Percentiles rank a stretch among this genome's conserved stretches.
These are phyloP conservation scores for Anthoscopus minutus DNA, from an alignment of 2,113 vertebrate genomes.

Conservation along the genomic window DNA sequence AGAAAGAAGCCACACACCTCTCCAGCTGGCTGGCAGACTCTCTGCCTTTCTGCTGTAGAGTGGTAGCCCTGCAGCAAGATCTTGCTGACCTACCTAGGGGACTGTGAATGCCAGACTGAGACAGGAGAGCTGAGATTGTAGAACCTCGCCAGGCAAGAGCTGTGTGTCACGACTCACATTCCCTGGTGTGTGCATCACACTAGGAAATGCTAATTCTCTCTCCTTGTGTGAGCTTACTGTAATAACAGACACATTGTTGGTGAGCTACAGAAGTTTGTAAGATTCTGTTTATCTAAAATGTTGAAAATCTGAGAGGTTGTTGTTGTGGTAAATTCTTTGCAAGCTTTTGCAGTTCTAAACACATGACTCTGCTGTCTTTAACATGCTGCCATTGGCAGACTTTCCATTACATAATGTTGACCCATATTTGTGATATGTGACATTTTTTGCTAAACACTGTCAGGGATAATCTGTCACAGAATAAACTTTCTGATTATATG, in stretches of 20 bases:
- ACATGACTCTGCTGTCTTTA: neutral
- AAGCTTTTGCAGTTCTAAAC: neutral
- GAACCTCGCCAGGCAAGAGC: neutral
- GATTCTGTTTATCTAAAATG: neutral
- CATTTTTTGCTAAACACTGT: constrained; percentile 66
- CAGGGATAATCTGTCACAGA: constrained; percentile 62
- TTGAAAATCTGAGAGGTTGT: neutral
- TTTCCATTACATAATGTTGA: constrained; percentile 56
- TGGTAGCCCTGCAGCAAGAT: neutral
- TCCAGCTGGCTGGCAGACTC: neutral
- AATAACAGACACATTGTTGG: neutral
- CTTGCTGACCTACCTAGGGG: neutral
- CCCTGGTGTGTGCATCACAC: rapidly evolving
- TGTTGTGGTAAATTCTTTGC: neutral
- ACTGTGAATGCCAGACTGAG: neutral
- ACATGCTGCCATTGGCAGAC: constrained; percentile 12
- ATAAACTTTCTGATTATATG: constrained; percentile 47
- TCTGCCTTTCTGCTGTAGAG: neutral
- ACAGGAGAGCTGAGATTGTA: neutral
- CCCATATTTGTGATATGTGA: constrained; percentile 61
- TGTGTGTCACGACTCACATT: neutral
- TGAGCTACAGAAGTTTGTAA: neutral
- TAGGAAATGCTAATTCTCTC: neutral
- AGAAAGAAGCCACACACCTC: neutral
- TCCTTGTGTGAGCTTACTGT: neutral